Conservation (phyloP, 2,888 invertebrate species). For the Cerastis rubricosa region DNA sequence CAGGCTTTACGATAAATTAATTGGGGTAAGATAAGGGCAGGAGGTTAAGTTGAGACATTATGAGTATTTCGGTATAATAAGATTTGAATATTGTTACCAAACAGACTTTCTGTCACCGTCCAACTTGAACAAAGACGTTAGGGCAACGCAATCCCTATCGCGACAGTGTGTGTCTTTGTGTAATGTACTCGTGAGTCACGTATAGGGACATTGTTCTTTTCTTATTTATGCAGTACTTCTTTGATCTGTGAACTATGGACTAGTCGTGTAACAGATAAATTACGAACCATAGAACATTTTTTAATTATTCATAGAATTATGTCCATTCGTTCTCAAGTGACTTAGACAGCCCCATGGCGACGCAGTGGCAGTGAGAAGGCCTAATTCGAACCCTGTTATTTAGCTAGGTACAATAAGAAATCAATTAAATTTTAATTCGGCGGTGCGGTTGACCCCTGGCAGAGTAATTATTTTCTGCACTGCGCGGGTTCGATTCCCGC, state of each 20-base stretch:
- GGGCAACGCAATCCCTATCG: slow-evolving; percentile 45
- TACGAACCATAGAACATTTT: slow-evolving; percentile 17
- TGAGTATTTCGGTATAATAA: neutral
- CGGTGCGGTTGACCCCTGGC: neutral
- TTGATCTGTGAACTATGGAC: slow-evolving; percentile 55
- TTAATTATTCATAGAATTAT: neutral
- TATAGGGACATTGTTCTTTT: slow-evolving; percentile 59
- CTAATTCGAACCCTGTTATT: neutral
- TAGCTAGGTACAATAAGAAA: neutral
- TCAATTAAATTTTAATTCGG: neutral
- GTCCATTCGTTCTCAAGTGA: neutral
- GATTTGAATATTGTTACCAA: neutral
- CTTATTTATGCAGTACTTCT: slow-evolving; percentile 22
- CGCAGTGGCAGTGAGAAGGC: neutral
- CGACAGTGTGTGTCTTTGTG: slow-evolving; percentile 54
- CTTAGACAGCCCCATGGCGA: neutral
- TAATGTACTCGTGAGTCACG: slow-evolving; percentile 55
- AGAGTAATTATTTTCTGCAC: neutral
- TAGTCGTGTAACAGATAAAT: slow-evolving; percentile 27
- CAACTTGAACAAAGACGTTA: slow-evolving; percentile 53
- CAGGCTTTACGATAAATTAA: neutral
- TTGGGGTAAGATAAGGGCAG: neutral
- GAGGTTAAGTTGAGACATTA: neutral
- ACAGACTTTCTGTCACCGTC: slow-evolving; percentile 9
- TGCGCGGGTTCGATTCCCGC: neutral